Conservation (phyloP, 2,888 invertebrate species). For the Desoria tigrina region DNA sequence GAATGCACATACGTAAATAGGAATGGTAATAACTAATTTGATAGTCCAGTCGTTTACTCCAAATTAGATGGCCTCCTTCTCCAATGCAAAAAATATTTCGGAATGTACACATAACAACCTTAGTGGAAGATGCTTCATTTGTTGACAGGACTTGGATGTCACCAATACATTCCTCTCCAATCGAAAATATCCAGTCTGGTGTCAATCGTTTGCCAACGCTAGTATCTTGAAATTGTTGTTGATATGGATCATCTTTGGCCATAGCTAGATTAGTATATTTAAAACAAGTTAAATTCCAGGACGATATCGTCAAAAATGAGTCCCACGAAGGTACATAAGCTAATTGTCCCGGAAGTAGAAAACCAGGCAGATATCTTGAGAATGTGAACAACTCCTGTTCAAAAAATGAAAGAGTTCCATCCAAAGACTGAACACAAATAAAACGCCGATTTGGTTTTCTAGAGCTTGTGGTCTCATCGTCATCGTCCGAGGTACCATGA, state of each 20-base stretch:
- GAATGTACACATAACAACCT: conserved; percentile 79
- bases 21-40: conserved; percentile 74
- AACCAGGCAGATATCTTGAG: conserved; percentile 75
- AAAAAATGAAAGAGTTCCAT: conserved; percentile 84
- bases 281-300: conserved; percentile 83
- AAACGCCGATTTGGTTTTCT: conserved; percentile 73
- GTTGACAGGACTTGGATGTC: conserved; percentile 66
- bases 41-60: conserved; percentile 81
- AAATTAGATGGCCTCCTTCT: conserved; percentile 77
- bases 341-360: conserved; percentile 81
- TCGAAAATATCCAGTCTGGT: conserved; percentile 77
- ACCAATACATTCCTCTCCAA: conserved; percentile 72
- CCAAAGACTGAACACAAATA: conserved; percentile 85
- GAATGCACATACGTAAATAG: too few species aligned
- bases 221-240: conserved; percentile 57
- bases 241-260: conserved; percentile 65
- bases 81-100: conserved; percentile 77
- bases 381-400: conserved; percentile 87
- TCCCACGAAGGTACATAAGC: conserved; percentile 78
- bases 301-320: conserved; percentile 78
- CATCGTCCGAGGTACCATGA: conserved; percentile 61
- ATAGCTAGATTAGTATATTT: conserved; percentile 72
- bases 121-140: conserved; percentile 62
- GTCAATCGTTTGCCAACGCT: conserved; percentile 63
- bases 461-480: conserved; percentile 35